A percentile compares a stretch with the other conserved stretches of the same genome.
phyloP scores from a whole-genome alignment of 1,140 invertebrate species.

The Papilio xuthus region DNA sequence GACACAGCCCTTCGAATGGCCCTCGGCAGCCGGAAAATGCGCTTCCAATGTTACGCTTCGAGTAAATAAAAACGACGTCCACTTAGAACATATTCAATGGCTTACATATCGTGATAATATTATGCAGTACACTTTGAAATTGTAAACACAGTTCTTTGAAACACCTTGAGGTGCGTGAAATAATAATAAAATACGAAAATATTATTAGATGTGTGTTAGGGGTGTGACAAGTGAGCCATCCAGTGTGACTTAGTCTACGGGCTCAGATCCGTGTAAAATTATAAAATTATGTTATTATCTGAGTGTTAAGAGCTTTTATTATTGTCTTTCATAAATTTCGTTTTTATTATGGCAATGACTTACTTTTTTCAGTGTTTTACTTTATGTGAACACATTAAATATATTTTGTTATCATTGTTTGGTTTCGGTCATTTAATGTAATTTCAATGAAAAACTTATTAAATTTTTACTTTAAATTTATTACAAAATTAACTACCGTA shows the following conservation, averaged over 20 bases:
- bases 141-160: background rate
- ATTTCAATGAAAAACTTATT: background rate
- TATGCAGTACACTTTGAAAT: background rate
- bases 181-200: background rate
- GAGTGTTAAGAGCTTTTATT: constrained; percentile 29
- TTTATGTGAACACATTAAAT: constrained; percentile 20
- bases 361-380: constrained; percentile 28
- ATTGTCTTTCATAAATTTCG: constrained; percentile 20
- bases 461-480: background rate
- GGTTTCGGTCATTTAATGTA: background rate
- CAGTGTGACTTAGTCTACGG: no score
- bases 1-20: constrained; percentile 53
- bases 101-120: constrained; percentile 28
- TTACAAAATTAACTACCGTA: background rate
- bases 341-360: constrained; percentile 30
- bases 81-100: constrained; percentile 28
- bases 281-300: constrained; percentile 13
- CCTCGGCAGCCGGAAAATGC: constrained; percentile 56
- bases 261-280: constrained; percentile 11
- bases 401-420: background rate
- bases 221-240: no score
- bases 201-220: background rate
- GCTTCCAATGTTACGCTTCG: constrained; percentile 78
- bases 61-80: constrained; percentile 66
- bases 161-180: background rate